These are phyloP conservation scores for Bubo blakistoni DNA, from an alignment of 2,113 vertebrate genomes.

Conservation along the genomic window DNA sequence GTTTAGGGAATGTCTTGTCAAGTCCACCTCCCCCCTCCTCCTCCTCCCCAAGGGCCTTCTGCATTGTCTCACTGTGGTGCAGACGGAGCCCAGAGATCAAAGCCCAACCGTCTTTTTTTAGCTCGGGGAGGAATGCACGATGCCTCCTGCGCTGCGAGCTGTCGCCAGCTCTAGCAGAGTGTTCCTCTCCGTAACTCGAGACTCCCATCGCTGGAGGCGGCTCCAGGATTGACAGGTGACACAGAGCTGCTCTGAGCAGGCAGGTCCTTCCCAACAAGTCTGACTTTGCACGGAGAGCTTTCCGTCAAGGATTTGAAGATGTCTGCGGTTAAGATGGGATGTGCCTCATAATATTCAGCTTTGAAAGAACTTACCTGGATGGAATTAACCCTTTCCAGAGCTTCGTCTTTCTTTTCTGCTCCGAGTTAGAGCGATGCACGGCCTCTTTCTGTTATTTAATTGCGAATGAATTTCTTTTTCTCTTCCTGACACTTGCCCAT, in stretches of 20 bases:
- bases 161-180: conserved; percentile 5
- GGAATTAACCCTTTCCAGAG: conserved; percentile 31
- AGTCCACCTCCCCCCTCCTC: conserved; percentile 3
- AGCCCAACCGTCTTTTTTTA: background rate
- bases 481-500: fast-evolving
- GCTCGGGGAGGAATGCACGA: conserved; percentile 40
- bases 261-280: conserved; percentile 26
- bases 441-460: background rate
- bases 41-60: conserved; percentile 31
- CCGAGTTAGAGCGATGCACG: fast-evolving
- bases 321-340: conserved; percentile 45
- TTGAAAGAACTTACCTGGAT: background rate
- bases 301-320: background rate
- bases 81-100: conserved; percentile 54
- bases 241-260: background rate
- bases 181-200: conserved; percentile 22
- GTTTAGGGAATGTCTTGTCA: conserved; percentile 30
- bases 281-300: conserved; percentile 13
- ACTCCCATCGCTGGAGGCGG: background rate
- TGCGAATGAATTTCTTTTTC: fast-evolving
- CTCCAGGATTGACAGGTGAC: conserved; percentile 26
- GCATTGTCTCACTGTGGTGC: conserved; percentile 38
- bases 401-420: background rate
- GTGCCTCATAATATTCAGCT: background rate
- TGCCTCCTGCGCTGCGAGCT: conserved; percentile 9